Base-by-base conservation (phyloP, 2,113 vertebrate genomes). In the Salvelinus namaycush region DNA sequence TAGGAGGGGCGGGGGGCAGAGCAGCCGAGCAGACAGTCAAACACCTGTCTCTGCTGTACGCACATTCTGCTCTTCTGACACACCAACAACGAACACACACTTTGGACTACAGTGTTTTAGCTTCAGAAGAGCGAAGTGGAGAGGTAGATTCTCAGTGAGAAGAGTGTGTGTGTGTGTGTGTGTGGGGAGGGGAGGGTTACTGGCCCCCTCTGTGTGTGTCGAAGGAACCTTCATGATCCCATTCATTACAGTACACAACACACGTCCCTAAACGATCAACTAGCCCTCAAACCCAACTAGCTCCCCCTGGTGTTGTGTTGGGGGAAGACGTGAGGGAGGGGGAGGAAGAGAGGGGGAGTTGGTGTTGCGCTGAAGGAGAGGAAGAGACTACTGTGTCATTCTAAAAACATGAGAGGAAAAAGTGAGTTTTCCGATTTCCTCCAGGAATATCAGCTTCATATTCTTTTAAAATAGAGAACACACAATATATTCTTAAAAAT, bases 71-170 rank as follows among this genome's bases (percentile, higher is more conserved):
- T 69, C 49, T 66, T 26, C 60, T 22, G 44, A 70, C 64, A 70
- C 68, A 54, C 60, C 70, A 70, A 70, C 60, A 73, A 44, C 48
- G 34, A 34, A 34, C 34, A 34, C 34, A 34, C 80, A 77, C 74
- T 79, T 62, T 77, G 65, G 83, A 72, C 76, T 89, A 86, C 89
- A 92, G 91, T 90, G 91, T 91, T 34, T 81, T 88, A 68, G 57
- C 65, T 79, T 72, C 76, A 78, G 76, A 85, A 81, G 84, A 86
- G 87, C 78, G 16, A 51, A 79, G 39, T 26, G 68, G 80, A 88
- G 92, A 93, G 93, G 93, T 92, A 93, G 93, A 90, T 92, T 89
- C 87, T 90, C 80, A 75, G 81, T 86, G 57, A 82, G 83, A 87
- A 77, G 51, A 26, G 73, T 66, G 75, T 57, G 70, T 74, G 67